Conservation (phyloP, 2,113 vertebrate genomes). For the Zapus hudsonius region DNA sequence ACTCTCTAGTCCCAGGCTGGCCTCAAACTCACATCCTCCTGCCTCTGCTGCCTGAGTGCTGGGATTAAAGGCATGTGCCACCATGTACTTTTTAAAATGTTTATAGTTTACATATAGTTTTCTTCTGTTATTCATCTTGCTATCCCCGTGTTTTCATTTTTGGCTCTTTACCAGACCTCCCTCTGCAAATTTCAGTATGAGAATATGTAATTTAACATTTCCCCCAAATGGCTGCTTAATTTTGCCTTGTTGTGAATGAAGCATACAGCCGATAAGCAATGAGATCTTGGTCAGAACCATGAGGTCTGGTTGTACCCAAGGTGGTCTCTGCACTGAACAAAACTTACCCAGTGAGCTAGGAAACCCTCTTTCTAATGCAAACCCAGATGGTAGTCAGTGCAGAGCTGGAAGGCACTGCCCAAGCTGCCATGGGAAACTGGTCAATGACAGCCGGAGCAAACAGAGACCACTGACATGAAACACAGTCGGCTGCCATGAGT, state of each 20-base stretch:
- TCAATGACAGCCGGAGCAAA: too few relatives aligned
- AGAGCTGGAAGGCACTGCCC: too few relatives aligned
- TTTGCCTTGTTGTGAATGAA: conserved; percentile 20
- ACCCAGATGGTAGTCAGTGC: too few relatives aligned
- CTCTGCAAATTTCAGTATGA: neutral
- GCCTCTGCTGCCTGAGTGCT: too few relatives aligned
- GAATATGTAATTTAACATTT: neutral
- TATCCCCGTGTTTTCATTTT: neutral
- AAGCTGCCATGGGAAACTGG: too few relatives aligned
- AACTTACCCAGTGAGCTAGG: neutral
- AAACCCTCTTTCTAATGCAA: neutral
- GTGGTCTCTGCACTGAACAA: neutral
- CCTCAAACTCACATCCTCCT: too few relatives aligned
- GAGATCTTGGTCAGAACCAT: neutral
- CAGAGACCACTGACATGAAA: too few relatives aligned
- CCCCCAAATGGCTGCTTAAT: neutral
- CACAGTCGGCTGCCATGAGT: too few relatives aligned
- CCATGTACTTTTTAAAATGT: too few relatives aligned
- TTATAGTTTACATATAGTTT: neutral
- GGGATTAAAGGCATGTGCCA: too few relatives aligned
- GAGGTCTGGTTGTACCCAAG: neutral
- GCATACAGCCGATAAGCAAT: neutral
- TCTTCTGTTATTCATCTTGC: neutral
- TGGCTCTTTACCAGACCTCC: neutral
- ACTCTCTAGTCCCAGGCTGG: too few relatives aligned